These are phyloP conservation scores for Bos javanicus DNA, from an alignment of 2,113 vertebrate genomes.

Conservation along the genomic window DNA sequence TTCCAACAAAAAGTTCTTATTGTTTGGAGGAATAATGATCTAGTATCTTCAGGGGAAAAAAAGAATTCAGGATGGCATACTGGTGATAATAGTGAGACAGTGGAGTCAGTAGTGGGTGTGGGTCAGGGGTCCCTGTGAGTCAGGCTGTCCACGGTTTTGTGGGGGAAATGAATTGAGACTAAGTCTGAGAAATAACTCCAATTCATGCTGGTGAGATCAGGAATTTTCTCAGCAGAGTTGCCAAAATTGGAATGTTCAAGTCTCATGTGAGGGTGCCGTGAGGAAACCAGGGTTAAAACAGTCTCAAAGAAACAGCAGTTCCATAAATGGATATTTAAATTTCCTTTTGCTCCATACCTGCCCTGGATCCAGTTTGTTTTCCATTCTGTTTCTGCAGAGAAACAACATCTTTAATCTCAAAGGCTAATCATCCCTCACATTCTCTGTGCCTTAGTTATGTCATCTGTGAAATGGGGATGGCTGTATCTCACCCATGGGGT, in stretches of 20 bases:
- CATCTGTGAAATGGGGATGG: neutral
- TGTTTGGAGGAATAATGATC: neutral
- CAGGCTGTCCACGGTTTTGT: fast-evolving
- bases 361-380: neutral
- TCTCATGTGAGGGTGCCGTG: fast-evolving
- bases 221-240: neutral
- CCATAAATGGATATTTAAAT: neutral
- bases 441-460: neutral
- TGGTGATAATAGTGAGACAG: neutral
- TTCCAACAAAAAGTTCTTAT: neutral
- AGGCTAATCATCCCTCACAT: neutral
- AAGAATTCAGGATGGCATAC: neutral
- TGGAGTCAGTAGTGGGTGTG: fast-evolving
- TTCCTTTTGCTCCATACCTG: neutral
- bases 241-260: neutral
- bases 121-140: neutral
- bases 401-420: neutral
- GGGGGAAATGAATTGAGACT: neutral
- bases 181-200: neutral
- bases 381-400: neutral
- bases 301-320: neutral
- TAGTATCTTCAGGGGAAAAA: neutral
- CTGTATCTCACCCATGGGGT: neutral
- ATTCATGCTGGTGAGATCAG: neutral
- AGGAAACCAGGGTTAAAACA: neutral